Evolutionary conservation across 2,797 vertebrate species (phyloP), one percentile per base, ranked within the genome.

Genomic region (Kryptolebias ocellatus): DNA sequence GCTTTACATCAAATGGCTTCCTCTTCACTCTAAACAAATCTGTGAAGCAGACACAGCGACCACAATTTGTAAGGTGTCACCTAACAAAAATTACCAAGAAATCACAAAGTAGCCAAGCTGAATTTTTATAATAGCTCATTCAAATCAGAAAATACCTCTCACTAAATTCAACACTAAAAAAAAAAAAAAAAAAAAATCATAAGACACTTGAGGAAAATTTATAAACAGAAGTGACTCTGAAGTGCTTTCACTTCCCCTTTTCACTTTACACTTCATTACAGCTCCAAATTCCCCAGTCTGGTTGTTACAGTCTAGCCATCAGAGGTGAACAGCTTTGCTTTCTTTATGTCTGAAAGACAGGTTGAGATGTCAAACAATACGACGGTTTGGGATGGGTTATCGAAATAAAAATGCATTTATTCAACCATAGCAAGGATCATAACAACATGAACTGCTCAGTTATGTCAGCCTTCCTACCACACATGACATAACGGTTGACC

Each of bases 1-100:
- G 60, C 58, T 68, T 78, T 53, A 70, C 72, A 83, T 81, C 65
- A 81, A 70, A 84, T 31, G 54, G n/a, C 55, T 51, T 51, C 34
- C 10, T 67, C 61, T 71, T 2, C 12, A 59, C 60, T 60, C 51
- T 24, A 65, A 75, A 79, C 72, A 69, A 62, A 73, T 70, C 54
- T 53, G 53, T 73, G 44, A 71, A 29, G 50, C 4, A 1, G 62
- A 74, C 28, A 72, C 72, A 78, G 72, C 74, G 9, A 56, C 10
- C 58, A 61, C 37, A 0, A 14, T 61, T 53, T 79, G 60, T 81
- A 64, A 71, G 39, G 66, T 67, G 60, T 29, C 17, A 49, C 11
- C 64, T 18, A 54, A 63, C 55, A 79, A 58, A 79, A 58, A 64
- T 60, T n/a, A 60, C 29, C 17, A 28, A 27, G 28, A 56, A 74